Percentiles rank a stretch among this genome's conserved stretches.
Evolutionary conservation across 2,113 vertebrate genomes (phyloP).

Genomic region (Syngnathoides biaculeatus): DNA sequence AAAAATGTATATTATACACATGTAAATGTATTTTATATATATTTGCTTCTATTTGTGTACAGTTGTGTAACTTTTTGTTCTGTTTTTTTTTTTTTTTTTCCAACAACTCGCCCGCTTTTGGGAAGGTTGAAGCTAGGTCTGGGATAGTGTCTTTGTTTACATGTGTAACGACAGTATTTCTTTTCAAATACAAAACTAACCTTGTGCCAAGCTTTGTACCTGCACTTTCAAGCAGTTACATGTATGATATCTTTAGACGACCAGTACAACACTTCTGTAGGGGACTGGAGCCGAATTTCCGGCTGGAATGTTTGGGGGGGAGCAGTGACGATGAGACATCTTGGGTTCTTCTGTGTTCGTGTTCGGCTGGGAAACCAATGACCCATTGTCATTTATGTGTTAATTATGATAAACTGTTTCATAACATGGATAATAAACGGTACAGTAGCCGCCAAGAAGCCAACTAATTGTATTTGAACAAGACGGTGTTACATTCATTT

Average conservation of each 20-base stretch:
- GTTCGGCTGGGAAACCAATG: constrained; percentile 46
- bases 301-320: constrained; percentile 23
- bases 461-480: constrained; percentile 35
- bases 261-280: constrained; percentile 69
- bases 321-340: constrained; percentile 22
- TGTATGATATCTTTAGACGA: constrained; percentile 71
- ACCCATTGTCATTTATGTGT: constrained; percentile 34
- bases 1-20: constrained; percentile 72
- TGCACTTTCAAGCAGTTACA: constrained; percentile 73
- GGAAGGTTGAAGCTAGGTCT: constrained; percentile 57
- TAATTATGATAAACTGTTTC: constrained; percentile 23
- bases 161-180: constrained; percentile 70
- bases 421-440: constrained; percentile 12
- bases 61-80: constrained; percentile 28
- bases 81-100: constrained; percentile 46
- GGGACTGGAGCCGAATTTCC: constrained; percentile 31
- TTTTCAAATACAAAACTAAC: constrained; percentile 69
- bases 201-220: constrained; percentile 74
- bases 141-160: constrained; percentile 76
- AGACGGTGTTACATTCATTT: constrained; percentile 32
- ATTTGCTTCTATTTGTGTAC: constrained; percentile 66
- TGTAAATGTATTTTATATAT: constrained; percentile 76
- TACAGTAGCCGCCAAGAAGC: constrained; percentile 56
- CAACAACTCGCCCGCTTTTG: constrained; percentile 51
- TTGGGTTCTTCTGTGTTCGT: constrained; percentile 37